Evolutionary conservation across 64 coral and sea anemone species (phyloP).

Genomic region (Astreopora myriophthalma): DNA sequence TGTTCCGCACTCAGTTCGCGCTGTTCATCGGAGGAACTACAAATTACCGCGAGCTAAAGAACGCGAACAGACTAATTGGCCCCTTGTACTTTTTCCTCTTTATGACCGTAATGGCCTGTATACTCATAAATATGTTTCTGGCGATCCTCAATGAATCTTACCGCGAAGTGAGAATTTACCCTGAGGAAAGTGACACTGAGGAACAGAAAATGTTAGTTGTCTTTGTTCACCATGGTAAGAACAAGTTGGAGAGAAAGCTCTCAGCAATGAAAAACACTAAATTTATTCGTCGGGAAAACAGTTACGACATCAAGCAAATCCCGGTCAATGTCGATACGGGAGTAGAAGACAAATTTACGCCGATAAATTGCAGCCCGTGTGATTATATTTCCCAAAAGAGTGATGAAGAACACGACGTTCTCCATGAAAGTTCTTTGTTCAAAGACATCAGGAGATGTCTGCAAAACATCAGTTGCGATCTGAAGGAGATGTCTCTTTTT

Average conservation of each 20-base stretch:
- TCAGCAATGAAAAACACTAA: constrained; percentile 42
- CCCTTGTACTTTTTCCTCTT: constrained; percentile 84
- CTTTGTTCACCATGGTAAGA: constrained; percentile 80
- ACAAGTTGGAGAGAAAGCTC: constrained; percentile 33
- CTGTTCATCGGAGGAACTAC: constrained; percentile 86
- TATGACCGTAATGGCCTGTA: constrained; percentile 85
- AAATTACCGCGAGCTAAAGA: constrained; percentile 61
- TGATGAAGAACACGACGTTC: constrained; percentile 2
- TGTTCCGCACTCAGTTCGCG: constrained; percentile 83
- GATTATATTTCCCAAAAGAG: not conserved
- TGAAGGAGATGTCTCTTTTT: constrained; percentile 49
- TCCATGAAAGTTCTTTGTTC: constrained; percentile 36
- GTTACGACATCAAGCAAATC: constrained; percentile 57
- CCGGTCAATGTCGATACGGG: not conserved
- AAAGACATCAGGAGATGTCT: constrained; percentile 51
- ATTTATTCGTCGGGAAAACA: constrained; percentile 64
- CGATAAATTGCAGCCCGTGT: constrained; percentile 7
- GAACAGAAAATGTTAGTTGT: constrained; percentile 82
- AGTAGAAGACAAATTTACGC: constrained; percentile 32
- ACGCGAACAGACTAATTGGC: constrained; percentile 69
- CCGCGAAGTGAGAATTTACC: constrained; percentile 73
- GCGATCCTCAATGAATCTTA: constrained; percentile 93
- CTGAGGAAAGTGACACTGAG: constrained; percentile 47
- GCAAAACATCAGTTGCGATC: constrained; percentile 66
- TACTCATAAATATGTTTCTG: constrained; percentile 93